Percentiles rank a stretch among this genome's conserved stretches.
phyloP scores from a whole-genome alignment of 2,797 vertebrate species.

The Rhinella marina region DNA sequence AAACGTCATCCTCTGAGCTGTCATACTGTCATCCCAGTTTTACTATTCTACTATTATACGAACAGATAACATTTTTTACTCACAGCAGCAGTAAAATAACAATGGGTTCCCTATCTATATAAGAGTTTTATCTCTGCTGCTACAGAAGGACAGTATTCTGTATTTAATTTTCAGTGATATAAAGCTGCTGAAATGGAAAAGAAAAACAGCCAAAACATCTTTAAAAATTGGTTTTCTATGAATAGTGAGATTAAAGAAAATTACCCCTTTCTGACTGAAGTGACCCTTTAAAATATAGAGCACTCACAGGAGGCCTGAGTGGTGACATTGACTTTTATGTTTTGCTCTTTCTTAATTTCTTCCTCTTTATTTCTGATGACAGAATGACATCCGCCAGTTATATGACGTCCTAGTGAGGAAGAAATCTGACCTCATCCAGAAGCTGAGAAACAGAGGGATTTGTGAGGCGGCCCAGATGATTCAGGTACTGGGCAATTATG shows the following conservation, averaged over 20 bases:
- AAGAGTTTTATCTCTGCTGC: too few relatives aligned
- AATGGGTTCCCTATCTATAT: too few relatives aligned
- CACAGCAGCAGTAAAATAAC: too few relatives aligned
- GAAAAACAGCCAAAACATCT: too few relatives aligned
- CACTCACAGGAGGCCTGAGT: not conserved
- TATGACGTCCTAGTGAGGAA: conserved; percentile 82
- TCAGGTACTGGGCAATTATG: conserved; percentile 75
- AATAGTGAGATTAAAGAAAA: not conserved
- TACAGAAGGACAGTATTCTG: too few relatives aligned
- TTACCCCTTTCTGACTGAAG: not conserved
- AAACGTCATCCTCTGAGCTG: too few relatives aligned
- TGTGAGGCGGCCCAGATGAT: conserved; percentile 72
- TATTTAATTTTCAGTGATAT: too few relatives aligned
- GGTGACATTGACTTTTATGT: not conserved
- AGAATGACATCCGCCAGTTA: conserved; percentile 80
- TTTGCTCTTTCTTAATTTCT: not conserved
- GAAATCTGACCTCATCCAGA: conserved; percentile 72
- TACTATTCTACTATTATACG: too few relatives aligned
- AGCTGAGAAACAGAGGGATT: conserved; percentile 68
- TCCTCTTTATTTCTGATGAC: conserved; percentile 59
- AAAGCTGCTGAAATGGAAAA: too few relatives aligned
- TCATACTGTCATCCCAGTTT: too few relatives aligned
- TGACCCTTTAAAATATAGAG: not conserved
- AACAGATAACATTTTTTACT: too few relatives aligned
- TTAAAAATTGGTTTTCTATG: too few relatives aligned